Percentiles rank a stretch among this genome's conserved stretches.
Evolutionary conservation across 2,797 vertebrate genomes (phyloP).

Genomic region (Tenualosa ilisha): DNA sequence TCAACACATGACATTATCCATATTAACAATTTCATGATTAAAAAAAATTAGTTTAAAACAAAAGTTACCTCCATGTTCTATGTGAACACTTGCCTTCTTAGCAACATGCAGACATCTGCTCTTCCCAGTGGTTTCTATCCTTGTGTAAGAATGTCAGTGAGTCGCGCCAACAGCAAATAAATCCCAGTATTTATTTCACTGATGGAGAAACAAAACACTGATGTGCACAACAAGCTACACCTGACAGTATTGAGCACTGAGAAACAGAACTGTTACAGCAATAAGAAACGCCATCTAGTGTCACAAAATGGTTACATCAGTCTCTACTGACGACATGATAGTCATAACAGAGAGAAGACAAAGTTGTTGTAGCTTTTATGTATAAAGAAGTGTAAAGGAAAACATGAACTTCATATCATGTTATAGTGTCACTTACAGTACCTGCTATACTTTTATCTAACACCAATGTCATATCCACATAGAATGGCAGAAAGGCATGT

Average conservation of each 20-base stretch:
- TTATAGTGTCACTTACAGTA: background rate
- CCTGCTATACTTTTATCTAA: background rate
- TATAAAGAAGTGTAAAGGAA: background rate
- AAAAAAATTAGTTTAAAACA: background rate
- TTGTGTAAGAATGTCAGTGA: background rate
- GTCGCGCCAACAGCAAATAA: background rate
- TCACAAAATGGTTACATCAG: background rate
- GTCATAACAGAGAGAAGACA: background rate
- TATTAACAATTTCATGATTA: background rate
- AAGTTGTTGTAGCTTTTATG: background rate
- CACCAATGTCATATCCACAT: background rate
- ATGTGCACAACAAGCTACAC: constrained; percentile 7
- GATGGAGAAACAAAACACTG: background rate
- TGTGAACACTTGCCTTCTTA: background rate
- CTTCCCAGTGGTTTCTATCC: background rate
- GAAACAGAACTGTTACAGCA: background rate
- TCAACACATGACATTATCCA: background rate
- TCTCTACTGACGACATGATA: background rate
- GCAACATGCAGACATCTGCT: background rate
- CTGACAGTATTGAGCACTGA: background rate
- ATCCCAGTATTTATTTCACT: background rate
- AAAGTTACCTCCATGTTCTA: background rate
- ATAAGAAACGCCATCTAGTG: constrained; percentile 4
- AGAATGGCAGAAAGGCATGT: background rate
- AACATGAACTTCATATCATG: background rate